Evolutionary conservation across 1,140 invertebrate species (phyloP), one percentile per base, ranked within the genome.

Genomic region (Drosophila funebris): DNA sequence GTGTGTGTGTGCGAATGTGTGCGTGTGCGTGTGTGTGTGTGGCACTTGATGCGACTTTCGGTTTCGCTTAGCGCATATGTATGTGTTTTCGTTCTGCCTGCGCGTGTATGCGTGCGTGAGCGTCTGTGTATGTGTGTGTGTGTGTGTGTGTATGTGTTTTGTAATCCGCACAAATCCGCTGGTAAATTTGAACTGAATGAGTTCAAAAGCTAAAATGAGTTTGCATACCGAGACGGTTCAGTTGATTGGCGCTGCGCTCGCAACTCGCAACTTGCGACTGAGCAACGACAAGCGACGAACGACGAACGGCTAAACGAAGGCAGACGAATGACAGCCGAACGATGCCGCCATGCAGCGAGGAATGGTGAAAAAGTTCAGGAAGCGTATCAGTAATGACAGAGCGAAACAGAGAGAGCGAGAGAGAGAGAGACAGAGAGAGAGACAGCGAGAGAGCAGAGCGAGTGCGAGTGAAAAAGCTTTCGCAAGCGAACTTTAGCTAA

Each of bases 131-230:
- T 43, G 27, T 53, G 39, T 50, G 41, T 54, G 29, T 50, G 31
- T 39, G 62, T n/a, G 56, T 22, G 69, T 60, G 57, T 57, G 50
- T 76, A 76, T 68, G 69, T 66, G 63, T 76, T 63, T 71, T 88
- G 76, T 88, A 88, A 88, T 88, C 83, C 83, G 83, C 79, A 88
- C 83, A 88, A 88, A 88, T 88, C 83, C 78, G 78, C 83, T 88
- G 83, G 72, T 88, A 88, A 88, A 88, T 83, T 88, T 88, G 76
- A 88, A 88, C 83, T 88, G 83, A 88, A 83, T 83, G 83, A 89
- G 83, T 88, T 77, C 83, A 88, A 88, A 88, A 88, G 83, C 79
- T 79, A 83, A 89, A 88, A 83, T 88, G 84, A 88, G 63, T 88
- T 88, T 61, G 73, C 76, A 83, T 89, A 76, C 84, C 83, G 75